Evolutionary conservation across 2,888 invertebrate genomes (phyloP), one percentile per base, ranked within the genome.

Genomic region (Platynereis dumerilii): DNA sequence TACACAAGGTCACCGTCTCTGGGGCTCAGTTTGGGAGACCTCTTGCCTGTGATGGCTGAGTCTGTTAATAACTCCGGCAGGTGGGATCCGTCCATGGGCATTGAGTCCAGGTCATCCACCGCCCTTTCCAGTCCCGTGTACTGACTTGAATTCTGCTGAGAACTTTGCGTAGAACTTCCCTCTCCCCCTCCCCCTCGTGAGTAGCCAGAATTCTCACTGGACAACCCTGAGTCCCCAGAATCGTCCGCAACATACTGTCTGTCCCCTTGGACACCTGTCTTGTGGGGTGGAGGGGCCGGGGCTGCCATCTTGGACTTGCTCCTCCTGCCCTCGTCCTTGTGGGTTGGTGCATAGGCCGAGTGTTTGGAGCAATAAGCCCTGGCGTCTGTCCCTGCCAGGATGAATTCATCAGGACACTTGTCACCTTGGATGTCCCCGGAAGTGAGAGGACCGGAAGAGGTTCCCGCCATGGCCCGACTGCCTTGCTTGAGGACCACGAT

Each of bases 401-500:
- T 75, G 58, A 75, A 78, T 61, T 77, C 76, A 65, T 78, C 78
- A 1, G 78, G 77, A 39, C 77, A 75, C 65, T 78, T 79, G 58
- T 80, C 81, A 17, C 58, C 58, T 29, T 52, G 24, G n/a, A 26
- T 29, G 53, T 60, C 60, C 29, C 15, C 60, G 22, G 45, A 53
- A 1, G 80, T 80, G 75, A 79, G 75, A 64, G 80, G 80, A 20
- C 78, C 64, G 20, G 79, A 78, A 7, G 78, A 75, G 7, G 34
- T 34, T 12, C 34, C 34, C 28, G 78, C 78, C 2, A 80, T 80
- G 59, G 75, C 76, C 3, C 79, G 78, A 7, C 80, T 70, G 29
- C 78, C 61, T 39, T 79, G 78, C 62, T 82, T 81, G 27, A 83
- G 79, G 34, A 81, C 81, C 26, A 83, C 76, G 1, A 79, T 79